phyloP scores from a whole-genome alignment of 1,140 invertebrate species.

The Drosophila sucinea region DNA sequence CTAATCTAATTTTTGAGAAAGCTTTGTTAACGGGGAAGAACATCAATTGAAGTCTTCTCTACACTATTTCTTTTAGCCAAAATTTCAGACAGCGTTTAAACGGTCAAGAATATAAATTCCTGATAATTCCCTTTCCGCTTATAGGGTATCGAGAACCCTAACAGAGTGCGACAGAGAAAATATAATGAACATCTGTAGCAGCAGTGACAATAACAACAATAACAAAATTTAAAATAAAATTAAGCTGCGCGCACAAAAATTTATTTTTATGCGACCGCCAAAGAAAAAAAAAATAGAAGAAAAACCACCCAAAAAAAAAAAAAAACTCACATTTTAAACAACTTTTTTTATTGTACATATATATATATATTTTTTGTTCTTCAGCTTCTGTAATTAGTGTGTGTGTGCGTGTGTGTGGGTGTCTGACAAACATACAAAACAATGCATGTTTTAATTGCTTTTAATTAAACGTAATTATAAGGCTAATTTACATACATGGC shows the following conservation, averaged over 20 bases:
- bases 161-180: constrained; percentile 17
- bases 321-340: background rate
- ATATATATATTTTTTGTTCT: background rate
- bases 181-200: constrained; percentile 62
- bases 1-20: too few relatives aligned
- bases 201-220: constrained; percentile 13
- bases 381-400: background rate
- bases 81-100: too few relatives aligned
- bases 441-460: constrained; percentile 46
- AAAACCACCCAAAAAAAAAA: constrained; percentile 28
- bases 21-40: too few relatives aligned
- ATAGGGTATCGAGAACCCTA: constrained; percentile 23
- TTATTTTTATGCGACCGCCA: constrained; percentile 46
- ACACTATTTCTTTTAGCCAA: too few relatives aligned
- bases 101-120: too few relatives aligned
- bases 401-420: constrained; percentile 22
- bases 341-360: constrained; percentile 16
- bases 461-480: constrained; percentile 52
- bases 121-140: background rate
- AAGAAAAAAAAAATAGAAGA: constrained; percentile 37
- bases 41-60: too few relatives aligned
- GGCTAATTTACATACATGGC: constrained; percentile 34
- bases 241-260: constrained; percentile 32
- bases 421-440: constrained; percentile 24
- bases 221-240: constrained; percentile 32